Conservation (phyloP, 2,888 invertebrate species). For the Lepidochitona cinerea region DNA sequence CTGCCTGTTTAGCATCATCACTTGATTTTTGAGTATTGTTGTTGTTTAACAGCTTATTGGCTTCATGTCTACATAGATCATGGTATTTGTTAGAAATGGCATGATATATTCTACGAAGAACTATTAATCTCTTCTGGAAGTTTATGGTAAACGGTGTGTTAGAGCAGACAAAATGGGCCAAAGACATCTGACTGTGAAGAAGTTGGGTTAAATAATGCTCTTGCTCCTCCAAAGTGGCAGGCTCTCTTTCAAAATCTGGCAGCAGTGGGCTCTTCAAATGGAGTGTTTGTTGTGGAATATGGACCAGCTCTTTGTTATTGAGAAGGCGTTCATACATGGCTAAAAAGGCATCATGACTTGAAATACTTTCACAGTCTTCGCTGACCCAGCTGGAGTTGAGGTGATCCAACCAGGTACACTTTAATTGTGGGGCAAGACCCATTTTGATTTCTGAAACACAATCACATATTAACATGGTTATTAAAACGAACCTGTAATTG, state of each 20-base stretch:
- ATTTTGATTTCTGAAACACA: too few relatives aligned
- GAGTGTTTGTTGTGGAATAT: slow-evolving; percentile 60
- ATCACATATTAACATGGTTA: too few relatives aligned
- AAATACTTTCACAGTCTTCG: slow-evolving; percentile 75
- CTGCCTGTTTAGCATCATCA: slow-evolving; percentile 13
- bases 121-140: slow-evolving; percentile 74
- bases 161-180: slow-evolving; percentile 75
- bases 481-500: too few relatives aligned
- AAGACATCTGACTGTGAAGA: slow-evolving; percentile 74
- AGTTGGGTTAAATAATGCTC: slow-evolving; percentile 74
- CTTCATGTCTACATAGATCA: slow-evolving; percentile 65
- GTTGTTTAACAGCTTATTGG: slow-evolving; percentile 18
- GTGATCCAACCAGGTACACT: slow-evolving; percentile 75
- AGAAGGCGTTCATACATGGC: slow-evolving; percentile 75
- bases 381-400: slow-evolving; percentile 76
- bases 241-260: slow-evolving; percentile 75
- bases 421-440: slow-evolving; percentile 42
- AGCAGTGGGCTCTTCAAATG: slow-evolving; percentile 68
- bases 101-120: slow-evolving; percentile 76
- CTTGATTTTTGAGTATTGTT: slow-evolving; percentile 3
- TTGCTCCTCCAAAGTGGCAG: slow-evolving; percentile 72
- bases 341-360: slow-evolving; percentile 74
- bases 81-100: slow-evolving; percentile 76
- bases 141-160: slow-evolving; percentile 76
- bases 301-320: slow-evolving; percentile 71